Evolutionary conservation across 2,888 invertebrate genomes (phyloP).

Genomic region (Fragum fragum): DNA sequence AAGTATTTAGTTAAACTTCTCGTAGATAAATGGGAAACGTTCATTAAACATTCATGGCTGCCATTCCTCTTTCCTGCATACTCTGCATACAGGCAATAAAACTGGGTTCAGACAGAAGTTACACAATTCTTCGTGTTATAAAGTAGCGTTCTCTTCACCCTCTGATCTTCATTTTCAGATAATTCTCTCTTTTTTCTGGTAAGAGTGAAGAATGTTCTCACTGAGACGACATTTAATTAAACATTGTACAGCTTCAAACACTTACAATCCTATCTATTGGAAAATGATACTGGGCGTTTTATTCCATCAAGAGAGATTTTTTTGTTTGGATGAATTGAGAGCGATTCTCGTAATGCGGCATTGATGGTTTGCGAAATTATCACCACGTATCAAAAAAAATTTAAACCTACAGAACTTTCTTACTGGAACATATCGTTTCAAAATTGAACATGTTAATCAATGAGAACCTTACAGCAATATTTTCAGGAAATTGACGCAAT

Average conservation of each 20-base stretch:
- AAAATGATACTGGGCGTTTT: neutral
- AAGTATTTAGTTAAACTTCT: neutral
- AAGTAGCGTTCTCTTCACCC: neutral
- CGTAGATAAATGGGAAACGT: neutral
- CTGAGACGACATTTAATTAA: slow-evolving; percentile 6
- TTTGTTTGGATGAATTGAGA: no score
- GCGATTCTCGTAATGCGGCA: no score
- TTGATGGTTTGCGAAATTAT: no score
- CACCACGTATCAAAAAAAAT: no score
- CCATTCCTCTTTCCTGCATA: neutral
- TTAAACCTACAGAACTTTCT: no score
- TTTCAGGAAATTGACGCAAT: no score
- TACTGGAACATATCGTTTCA: no score
- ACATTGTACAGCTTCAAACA: slow-evolving; percentile 1
- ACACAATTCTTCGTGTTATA: neutral
- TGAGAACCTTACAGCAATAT: no score
- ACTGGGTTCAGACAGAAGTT: neutral
- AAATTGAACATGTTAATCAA: no score
- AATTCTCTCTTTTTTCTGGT: neutral
- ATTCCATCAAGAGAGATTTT: no score
- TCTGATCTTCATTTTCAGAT: neutral
- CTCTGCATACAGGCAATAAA: neutral
- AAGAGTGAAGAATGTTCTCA: neutral
- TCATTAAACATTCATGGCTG: neutral
- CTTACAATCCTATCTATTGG: neutral